A percentile compares a stretch with the other conserved stretches of the same genome.
These are phyloP conservation scores for Manis crassicaudata DNA, from an alignment of 2,797 vertebrate genomes.

Conservation along the genomic window DNA sequence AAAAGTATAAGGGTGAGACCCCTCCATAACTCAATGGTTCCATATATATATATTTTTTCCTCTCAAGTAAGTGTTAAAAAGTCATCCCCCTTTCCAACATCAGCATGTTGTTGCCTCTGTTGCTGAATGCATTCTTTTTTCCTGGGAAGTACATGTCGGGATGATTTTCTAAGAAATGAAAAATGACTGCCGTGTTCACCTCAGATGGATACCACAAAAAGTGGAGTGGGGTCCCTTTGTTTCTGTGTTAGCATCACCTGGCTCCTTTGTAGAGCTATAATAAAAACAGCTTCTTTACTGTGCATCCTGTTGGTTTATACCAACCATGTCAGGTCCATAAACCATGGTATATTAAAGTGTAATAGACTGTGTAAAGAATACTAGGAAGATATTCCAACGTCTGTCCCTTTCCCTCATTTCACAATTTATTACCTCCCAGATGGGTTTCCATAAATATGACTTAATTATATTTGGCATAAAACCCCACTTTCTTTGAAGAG, in stretches of 20 bases:
- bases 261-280: slow-evolving; percentile 64
- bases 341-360: slow-evolving; percentile 74
- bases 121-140: neutral
- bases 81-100: neutral
- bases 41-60: neutral
- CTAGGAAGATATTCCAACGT: slow-evolving; percentile 50
- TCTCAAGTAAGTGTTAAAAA: neutral
- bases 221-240: slow-evolving; percentile 40
- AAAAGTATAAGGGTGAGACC: neutral
- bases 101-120: neutral
- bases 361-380: slow-evolving; percentile 72
- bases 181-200: neutral
- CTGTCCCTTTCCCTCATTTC: slow-evolving; percentile 53
- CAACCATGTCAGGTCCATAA: slow-evolving; percentile 72
- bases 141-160: neutral
- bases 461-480: slow-evolving; percentile 59
- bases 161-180: slow-evolving; percentile 44
- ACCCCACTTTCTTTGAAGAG: slow-evolving; percentile 53
- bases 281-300: slow-evolving; percentile 61
- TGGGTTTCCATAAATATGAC: slow-evolving; percentile 45
- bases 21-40: neutral
- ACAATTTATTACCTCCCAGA: slow-evolving; percentile 41
- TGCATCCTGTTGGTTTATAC: slow-evolving; percentile 64
- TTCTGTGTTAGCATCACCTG: slow-evolving; percentile 40
- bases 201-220: slow-evolving; percentile 7